Conservation (phyloP, 2,113 vertebrate genomes). For the Balaeniceps rex region DNA sequence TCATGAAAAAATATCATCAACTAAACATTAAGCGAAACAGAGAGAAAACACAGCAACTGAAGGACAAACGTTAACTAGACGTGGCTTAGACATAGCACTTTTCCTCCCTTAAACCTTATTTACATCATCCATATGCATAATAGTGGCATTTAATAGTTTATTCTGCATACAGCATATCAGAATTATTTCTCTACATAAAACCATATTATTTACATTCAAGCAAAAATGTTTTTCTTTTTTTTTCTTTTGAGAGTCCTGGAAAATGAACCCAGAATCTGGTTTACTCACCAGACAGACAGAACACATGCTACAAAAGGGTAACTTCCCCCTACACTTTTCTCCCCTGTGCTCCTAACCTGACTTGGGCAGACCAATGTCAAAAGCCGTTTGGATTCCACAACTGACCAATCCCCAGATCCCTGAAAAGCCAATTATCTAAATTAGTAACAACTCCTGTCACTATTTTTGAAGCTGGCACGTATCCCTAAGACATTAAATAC, state of each 20-base stretch:
- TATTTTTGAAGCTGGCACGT: conserved; percentile 10
- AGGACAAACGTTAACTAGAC: neutral
- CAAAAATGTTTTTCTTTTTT: neutral
- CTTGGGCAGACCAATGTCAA: neutral
- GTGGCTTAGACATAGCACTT: neutral
- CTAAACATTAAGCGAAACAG: neutral
- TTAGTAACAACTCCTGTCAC: conserved; percentile 49
- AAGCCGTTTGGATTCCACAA: neutral
- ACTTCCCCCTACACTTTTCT: neutral
- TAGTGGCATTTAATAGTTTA: neutral
- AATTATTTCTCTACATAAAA: neutral
- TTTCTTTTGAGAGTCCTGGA: neutral
- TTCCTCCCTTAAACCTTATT: neutral
- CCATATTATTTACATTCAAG: neutral
- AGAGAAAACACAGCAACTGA: neutral
- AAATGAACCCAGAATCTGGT: neutral
- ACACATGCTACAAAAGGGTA: neutral
- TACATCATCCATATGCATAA: neutral
- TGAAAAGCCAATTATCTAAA: conserved; percentile 65
- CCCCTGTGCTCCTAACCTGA: neutral
- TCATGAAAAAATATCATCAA: neutral
- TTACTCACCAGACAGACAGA: neutral
- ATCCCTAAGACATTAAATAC: conserved; percentile 21
- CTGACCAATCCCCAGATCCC: conserved; percentile 20
- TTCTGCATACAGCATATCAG: neutral